These are phyloP conservation scores for Taurulus bubalis DNA, from an alignment of 2,113 vertebrate species.

Conservation along the genomic window DNA sequence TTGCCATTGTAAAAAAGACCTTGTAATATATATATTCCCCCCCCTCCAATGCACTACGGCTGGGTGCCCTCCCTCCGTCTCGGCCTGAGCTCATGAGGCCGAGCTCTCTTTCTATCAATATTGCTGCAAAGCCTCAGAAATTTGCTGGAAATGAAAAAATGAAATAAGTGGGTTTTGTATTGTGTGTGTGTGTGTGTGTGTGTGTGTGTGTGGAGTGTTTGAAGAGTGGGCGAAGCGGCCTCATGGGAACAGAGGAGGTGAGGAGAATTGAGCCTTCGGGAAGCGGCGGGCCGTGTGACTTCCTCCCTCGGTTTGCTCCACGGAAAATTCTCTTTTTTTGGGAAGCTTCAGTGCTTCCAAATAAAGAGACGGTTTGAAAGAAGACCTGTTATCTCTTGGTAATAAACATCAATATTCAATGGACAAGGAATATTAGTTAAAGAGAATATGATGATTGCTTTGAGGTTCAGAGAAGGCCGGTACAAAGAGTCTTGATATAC, in stretches of 20 bases:
- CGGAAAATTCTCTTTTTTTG: slow-evolving; percentile 17
- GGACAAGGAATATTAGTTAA: slow-evolving; percentile 14
- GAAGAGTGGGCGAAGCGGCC: slow-evolving; percentile 53
- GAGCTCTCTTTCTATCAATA: slow-evolving; percentile 61
- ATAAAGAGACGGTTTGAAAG: slow-evolving; percentile 30
- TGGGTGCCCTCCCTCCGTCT: slow-evolving; percentile 46
- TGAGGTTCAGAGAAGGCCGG: not conserved
- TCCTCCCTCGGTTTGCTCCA: slow-evolving; percentile 29
- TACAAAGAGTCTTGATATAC: no score
- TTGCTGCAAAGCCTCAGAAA: slow-evolving; percentile 66
- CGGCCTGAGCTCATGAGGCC: slow-evolving; percentile 26
- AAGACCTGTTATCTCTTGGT: not conserved
- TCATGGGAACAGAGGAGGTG: slow-evolving; percentile 53
- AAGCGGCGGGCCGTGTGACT: slow-evolving; percentile 52
- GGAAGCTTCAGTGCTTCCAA: slow-evolving; percentile 31
- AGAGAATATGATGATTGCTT: not conserved
- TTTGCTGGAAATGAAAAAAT: slow-evolving; percentile 71
- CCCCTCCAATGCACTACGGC: slow-evolving; percentile 24
- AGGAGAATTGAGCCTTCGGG: slow-evolving; percentile 52
- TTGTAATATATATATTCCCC: slow-evolving; percentile 23
- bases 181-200: no score
- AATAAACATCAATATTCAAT: slow-evolving; percentile 6
- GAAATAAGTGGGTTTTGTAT: slow-evolving; percentile 54
- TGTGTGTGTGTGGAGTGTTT: slow-evolving; percentile 14
- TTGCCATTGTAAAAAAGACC: slow-evolving; percentile 34